Conservation (phyloP, 1,140 invertebrate genomes). For the Drosophila lini region DNA sequence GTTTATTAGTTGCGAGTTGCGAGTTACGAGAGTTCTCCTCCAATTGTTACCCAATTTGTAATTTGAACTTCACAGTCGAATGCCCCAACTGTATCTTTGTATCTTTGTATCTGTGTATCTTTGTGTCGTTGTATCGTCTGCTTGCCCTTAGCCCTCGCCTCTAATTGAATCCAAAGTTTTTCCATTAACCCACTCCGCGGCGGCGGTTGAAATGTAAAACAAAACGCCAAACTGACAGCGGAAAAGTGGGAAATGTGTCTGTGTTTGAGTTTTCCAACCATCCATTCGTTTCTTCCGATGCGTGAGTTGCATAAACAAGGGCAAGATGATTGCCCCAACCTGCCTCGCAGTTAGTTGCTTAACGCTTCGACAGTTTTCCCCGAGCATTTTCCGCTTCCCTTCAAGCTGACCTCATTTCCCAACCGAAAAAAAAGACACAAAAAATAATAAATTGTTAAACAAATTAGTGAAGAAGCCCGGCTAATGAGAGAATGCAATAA, state of each 20-base stretch:
- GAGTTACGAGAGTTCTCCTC: conserved; percentile 7
- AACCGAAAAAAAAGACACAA: conserved; percentile 12
- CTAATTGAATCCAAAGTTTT: conserved; percentile 64
- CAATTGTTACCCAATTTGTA: conserved; percentile 53
- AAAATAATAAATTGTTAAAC: conserved; percentile 23
- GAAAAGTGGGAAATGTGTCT: conserved; percentile 55
- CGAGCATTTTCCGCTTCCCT: conserved; percentile 39
- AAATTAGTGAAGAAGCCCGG: conserved; percentile 61
- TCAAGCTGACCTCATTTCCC: conserved; percentile 64
- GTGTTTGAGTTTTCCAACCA: conserved; percentile 55
- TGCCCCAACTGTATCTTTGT: conserved; percentile 34
- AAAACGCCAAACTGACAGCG: conserved; percentile 55
- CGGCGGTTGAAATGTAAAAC: conserved; percentile 27
- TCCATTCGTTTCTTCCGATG: conserved; percentile 29
- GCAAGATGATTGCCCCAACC: conserved; percentile 58
- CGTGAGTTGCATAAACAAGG: conserved; percentile 74
- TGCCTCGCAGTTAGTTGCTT: conserved; percentile 54
- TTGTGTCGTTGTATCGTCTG: conserved; percentile 13
- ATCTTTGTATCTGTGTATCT: conserved; percentile 13
- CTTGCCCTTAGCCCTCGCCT: conserved; percentile 42
- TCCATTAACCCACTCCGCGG: conserved; percentile 41
- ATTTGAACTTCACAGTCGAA: conserved; percentile 49
- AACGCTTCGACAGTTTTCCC: conserved; percentile 73
- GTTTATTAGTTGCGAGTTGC: conserved; percentile 34
- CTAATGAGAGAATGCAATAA: conserved; percentile 62